These are phyloP conservation scores for Ornithoptera priamus DNA, from an alignment of 2,888 invertebrate genomes.

Conservation along the genomic window DNA sequence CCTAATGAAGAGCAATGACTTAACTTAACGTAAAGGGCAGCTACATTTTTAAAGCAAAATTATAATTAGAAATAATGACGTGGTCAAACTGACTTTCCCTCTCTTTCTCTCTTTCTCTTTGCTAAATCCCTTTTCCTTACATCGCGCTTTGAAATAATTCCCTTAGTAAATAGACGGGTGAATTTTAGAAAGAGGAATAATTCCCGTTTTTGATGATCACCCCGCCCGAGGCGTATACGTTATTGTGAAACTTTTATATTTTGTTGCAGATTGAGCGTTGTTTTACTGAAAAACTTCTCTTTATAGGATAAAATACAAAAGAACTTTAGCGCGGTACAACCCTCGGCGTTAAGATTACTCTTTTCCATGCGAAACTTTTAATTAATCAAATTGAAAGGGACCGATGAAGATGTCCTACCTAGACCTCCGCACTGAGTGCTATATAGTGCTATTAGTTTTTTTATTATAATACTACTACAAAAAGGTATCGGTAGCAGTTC, in stretches of 20 bases:
- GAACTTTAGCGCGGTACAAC: constrained; percentile 68
- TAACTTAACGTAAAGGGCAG: not conserved
- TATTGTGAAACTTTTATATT: constrained; percentile 78
- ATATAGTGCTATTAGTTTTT: constrained; percentile 9
- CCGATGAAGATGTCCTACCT: constrained; percentile 33
- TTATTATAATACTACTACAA: not conserved
- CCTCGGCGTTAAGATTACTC: constrained; percentile 69
- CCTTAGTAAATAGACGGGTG: constrained; percentile 51
- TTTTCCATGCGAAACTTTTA: constrained; percentile 72
- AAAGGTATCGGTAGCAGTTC: no score
- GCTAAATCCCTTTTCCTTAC: constrained; percentile 43
- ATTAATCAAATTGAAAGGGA: constrained; percentile 72
- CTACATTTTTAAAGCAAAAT: not conserved
- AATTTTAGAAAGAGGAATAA: constrained; percentile 62
- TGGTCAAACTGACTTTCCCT: constrained; percentile 22
- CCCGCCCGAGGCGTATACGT: constrained; percentile 71
- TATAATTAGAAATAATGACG: not conserved
- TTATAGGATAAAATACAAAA: constrained; percentile 74
- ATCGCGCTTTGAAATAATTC: constrained; percentile 47
- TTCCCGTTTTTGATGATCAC: constrained; percentile 63
- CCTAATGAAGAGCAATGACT: not conserved
- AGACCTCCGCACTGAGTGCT: constrained; percentile 26
- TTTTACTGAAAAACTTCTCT: constrained; percentile 75
- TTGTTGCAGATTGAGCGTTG: constrained; percentile 73
- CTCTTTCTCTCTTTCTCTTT: no score